Conservation (phyloP, 2,797 vertebrate genomes). For the Toxotes lorentzi region DNA sequence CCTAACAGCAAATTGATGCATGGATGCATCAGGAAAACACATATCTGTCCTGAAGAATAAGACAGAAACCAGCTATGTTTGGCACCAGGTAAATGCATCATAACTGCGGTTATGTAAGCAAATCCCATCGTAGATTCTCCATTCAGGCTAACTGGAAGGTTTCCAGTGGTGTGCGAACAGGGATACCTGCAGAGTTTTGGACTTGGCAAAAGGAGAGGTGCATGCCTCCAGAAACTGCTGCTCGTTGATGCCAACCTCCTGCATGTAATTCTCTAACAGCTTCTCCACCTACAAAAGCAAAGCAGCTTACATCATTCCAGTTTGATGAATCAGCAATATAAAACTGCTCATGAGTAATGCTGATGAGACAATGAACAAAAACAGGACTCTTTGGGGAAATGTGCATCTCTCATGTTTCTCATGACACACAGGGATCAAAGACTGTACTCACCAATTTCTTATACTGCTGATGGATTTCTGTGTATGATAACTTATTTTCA, state of each 20-base stretch:
- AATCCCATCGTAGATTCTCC: constrained; percentile 48
- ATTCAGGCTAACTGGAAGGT: constrained; percentile 51
- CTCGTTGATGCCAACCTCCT: constrained; percentile 97
- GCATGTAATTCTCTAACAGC: constrained; percentile 93
- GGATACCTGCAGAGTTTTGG: constrained; percentile 92
- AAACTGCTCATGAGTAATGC: constrained; percentile 6
- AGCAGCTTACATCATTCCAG: constrained; percentile 53
- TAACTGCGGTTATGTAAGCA: constrained; percentile 44
- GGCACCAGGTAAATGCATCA: constrained; percentile 5
- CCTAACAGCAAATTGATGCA: background rate
- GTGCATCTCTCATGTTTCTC: background rate
- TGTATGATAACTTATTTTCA: constrained; percentile 97
- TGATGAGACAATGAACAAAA: background rate
- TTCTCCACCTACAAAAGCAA: constrained; percentile 90
- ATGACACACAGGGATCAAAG: background rate
- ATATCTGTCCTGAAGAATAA: background rate
- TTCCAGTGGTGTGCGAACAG: constrained; percentile 23
- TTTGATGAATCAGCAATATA: constrained; percentile 49
- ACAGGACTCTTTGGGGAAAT: background rate
- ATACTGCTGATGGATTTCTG: constrained; percentile 97
- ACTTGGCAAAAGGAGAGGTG: constrained; percentile 92
- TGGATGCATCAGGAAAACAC: background rate
- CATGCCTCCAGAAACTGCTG: constrained; percentile 96
- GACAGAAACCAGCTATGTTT: background rate
- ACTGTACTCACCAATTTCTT: constrained; percentile 92